Percentiles rank a stretch among this genome's conserved stretches.
Conservation (phyloP, 2,113 vertebrate species). For the Megaptera novaeangliae region DNA sequence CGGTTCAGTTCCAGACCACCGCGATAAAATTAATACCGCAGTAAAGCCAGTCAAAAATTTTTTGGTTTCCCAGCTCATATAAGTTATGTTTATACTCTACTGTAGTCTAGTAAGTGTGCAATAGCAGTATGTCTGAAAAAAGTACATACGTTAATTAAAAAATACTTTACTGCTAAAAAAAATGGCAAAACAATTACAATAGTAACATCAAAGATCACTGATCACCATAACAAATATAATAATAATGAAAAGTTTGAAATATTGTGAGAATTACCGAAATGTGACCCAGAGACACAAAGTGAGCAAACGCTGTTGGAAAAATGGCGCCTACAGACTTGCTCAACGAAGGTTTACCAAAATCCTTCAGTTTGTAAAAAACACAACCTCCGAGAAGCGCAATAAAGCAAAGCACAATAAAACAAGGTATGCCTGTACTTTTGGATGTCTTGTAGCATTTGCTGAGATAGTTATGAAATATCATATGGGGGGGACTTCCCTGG, state of each 20-base stretch:
- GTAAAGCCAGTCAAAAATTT: not conserved
- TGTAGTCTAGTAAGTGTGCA: not conserved
- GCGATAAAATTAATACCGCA: not conserved
- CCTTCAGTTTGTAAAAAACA: not conserved
- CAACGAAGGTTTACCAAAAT: no score
- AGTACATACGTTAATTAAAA: not conserved
- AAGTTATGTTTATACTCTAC: not conserved
- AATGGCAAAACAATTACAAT: not conserved
- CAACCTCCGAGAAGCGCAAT: not conserved
- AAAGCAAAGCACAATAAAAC: not conserved
- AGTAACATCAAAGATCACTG: not conserved
- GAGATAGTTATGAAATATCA: not conserved
- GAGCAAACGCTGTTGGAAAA: not conserved
- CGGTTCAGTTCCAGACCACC: not conserved
- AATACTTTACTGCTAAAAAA: not conserved
- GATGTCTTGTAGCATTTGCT: not conserved
- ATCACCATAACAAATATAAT: not conserved
- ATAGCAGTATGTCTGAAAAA: not conserved
- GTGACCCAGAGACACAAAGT: not conserved
- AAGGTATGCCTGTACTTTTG: not conserved
- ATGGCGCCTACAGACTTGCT: not conserved
- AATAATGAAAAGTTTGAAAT: not conserved
- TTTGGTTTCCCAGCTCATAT: not conserved
- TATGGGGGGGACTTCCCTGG: no score
- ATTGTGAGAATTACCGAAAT: not conserved